Evolutionary conservation across 2,888 invertebrate species (phyloP).

Genomic region (Noctua fimbriata): DNA sequence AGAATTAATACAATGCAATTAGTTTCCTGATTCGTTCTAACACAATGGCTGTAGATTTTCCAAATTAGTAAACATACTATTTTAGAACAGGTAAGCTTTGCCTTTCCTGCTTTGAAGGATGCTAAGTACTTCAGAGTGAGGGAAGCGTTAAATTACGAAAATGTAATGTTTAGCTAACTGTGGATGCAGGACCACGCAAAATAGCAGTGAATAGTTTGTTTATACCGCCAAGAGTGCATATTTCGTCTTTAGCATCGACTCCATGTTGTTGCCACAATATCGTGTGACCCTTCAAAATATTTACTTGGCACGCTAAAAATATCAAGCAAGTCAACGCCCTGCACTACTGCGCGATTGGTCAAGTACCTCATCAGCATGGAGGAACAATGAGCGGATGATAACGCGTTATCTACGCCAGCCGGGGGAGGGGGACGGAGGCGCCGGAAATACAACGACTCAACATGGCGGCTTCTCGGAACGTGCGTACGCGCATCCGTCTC

Average conservation of each 20-base stretch:
- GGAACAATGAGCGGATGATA: conserved; percentile 90
- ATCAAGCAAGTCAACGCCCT: conserved; percentile 83
- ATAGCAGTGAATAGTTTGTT: conserved; percentile 7
- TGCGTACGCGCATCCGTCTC: conserved; percentile 76
- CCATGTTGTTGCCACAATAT: conserved; percentile 39
- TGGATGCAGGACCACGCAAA: background rate
- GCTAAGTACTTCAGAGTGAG: conserved; percentile 6
- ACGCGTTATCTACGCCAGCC: conserved; percentile 84
- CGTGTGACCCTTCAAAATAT: conserved; percentile 64
- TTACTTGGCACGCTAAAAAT: conserved; percentile 75
- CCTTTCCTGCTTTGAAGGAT: conserved; percentile 34
- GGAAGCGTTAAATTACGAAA: conserved; percentile 3
- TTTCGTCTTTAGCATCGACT: conserved; percentile 31
- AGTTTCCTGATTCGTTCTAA: conserved; percentile 62
- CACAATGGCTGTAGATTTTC: conserved; percentile 70
- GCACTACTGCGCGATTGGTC: conserved; percentile 77
- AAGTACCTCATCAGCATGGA: conserved; percentile 82
- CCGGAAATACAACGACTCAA: conserved; percentile 82
- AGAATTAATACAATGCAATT: conserved; percentile 62
- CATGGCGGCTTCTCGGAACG: conserved; percentile 81
- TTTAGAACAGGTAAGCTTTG: conserved; percentile 57
- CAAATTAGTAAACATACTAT: conserved; percentile 66
- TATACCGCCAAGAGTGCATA: conserved; percentile 18
- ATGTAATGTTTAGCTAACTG: conserved; percentile 11
- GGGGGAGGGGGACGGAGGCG: conserved; percentile 75